Evolutionary conservation across 2,113 vertebrate genomes (phyloP), one percentile per base, ranked within the genome.

Genomic region (Lophius piscatorius): DNA sequence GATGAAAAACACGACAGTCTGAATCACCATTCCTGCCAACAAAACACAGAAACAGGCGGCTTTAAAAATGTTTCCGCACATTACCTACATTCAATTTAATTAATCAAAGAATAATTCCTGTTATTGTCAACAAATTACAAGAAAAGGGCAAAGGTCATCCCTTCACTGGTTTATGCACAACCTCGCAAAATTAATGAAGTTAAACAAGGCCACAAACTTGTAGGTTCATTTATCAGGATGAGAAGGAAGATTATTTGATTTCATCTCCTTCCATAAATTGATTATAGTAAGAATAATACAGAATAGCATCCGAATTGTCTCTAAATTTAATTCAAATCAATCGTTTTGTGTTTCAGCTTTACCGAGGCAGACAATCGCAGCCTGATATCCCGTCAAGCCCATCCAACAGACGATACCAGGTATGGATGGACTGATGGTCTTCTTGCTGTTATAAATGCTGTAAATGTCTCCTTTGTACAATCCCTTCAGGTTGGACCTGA

Each of bases 1-100:
- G 74, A 94, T 80, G 87, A 96, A 96, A 82, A 96, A 94, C 57
- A 96, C 87, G 1, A 94, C 18, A 4, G 94, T 94, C 84, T 98
- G 95, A 34, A 94, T 86, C 16, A 92, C 81, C 64, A 98, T 91
- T 14, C 93, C 96, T 98, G 83, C 8, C 1, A 17, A 64, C 13
- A 34, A 8, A 31, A 24, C 1, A 44, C 23, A 45, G 22, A 59
- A 29, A 56, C 5, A 47, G n/a, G n/a, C n/a, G n/a, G n/a, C n/a
- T n/a, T n/a, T n/a, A n/a, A n/a, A n/a, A n/a, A n/a, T n/a, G n/a
- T n/a, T n/a, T n/a, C n/a, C n/a, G n/a, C n/a, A n/a, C n/a, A n/a
- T n/a, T n/a, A n/a, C n/a, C n/a, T n/a, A n/a, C n/a, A n/a, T n/a
- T n/a, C n/a, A n/a, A n/a, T n/a, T n/a, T n/a, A n/a, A n/a, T n/a